Percentiles rank a stretch among this genome's conserved stretches.
Conservation (phyloP, 2,113 vertebrate species). For the Rafetus swinhoei region DNA sequence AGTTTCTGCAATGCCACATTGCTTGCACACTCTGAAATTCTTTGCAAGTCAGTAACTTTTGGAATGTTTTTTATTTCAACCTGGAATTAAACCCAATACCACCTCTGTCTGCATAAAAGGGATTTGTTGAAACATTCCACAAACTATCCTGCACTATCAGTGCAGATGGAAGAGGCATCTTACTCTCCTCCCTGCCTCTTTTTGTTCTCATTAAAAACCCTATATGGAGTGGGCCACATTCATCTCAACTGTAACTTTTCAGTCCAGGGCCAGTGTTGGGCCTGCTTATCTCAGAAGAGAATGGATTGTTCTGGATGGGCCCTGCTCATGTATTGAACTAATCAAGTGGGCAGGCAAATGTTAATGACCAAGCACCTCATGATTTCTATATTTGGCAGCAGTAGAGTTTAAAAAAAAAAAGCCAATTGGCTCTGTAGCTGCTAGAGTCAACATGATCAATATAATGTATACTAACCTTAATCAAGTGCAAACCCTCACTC, state of each 20-base stretch:
- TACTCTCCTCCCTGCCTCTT: background rate
- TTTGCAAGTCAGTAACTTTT: conserved; percentile 45
- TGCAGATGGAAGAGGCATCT: background rate
- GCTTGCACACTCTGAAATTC: conserved; percentile 40
- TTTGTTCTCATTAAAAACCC: background rate
- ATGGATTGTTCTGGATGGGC: background rate
- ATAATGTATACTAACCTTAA: background rate
- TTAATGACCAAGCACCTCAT: conserved; percentile 26
- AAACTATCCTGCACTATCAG: background rate
- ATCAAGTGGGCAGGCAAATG: background rate
- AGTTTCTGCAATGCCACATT: background rate
- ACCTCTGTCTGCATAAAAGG: conserved; percentile 22
- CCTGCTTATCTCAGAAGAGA: background rate
- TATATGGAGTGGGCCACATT: background rate
- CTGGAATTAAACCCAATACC: conserved; percentile 50
- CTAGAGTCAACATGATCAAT: background rate
- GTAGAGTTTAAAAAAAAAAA: conserved; percentile 1
- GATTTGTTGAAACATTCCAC: background rate
- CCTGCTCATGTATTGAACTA: conserved; percentile 30
- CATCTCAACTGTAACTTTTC: background rate
- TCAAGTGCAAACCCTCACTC: conserved; percentile 29
- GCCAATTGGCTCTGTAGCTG: conserved; percentile 22
- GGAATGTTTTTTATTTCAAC: conserved; percentile 49
- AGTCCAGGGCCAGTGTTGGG: background rate
- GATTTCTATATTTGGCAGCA: conserved; percentile 39